Percentiles rank a stretch among this genome's conserved stretches.
Conservation (phyloP, 2,888 invertebrate species). For the Heliconius hortense region DNA sequence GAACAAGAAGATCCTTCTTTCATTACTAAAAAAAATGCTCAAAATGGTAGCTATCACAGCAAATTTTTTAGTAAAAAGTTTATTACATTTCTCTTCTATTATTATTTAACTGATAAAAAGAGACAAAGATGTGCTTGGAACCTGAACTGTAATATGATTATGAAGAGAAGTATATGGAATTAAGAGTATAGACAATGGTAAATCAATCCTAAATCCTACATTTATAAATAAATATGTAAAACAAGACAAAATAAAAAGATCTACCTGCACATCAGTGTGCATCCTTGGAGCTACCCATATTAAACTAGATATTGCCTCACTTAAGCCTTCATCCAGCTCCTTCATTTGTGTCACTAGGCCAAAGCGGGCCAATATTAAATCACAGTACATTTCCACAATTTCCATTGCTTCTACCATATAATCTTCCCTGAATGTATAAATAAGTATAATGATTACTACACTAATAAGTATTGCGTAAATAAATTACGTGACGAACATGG, state of each 20-base stretch:
- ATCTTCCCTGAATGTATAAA: conserved; percentile 88
- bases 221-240: no score
- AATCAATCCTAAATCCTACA: not conserved
- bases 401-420: conserved; percentile 99
- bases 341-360: conserved; percentile 98
- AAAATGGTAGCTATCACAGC: no score
- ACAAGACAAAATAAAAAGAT: conserved; percentile 26
- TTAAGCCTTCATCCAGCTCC: conserved; percentile 96
- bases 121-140: no score
- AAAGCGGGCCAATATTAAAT: conserved; percentile 96
- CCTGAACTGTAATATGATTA: no score
- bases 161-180: no score
- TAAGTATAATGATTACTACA: conserved; percentile 16
- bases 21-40: no score
- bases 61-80: no score
- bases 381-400: conserved; percentile 99
- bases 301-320: conserved; percentile 97
- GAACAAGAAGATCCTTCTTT: no score
- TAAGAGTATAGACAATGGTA: no score
- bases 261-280: conserved; percentile 89
- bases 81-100: no score
- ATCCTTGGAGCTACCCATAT: conserved; percentile 98
- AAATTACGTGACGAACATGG: not conserved
- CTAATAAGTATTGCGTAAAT: conserved; percentile 9
- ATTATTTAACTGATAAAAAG: no score